Evolutionary conservation across 2,113 vertebrate genomes (phyloP), one percentile per base, ranked within the genome.

Genomic region (Rhinolophus ferrumequinum): DNA sequence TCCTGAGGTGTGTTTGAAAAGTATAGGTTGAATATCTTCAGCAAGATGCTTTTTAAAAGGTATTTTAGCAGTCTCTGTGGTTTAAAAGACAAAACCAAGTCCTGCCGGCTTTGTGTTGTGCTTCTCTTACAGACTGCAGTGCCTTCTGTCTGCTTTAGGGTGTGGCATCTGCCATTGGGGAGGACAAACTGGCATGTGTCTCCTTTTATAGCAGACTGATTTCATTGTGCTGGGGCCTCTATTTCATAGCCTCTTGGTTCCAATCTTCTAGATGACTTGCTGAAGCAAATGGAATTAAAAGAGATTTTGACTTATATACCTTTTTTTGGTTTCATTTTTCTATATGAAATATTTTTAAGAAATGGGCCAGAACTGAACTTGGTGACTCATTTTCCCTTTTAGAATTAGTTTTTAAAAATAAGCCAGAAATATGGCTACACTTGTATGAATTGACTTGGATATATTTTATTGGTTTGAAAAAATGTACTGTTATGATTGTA

Each of bases 101-200:
- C 97, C 86, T 97, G 94, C 80, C 24, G 98, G 98, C 98, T 98
- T 98, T 98, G 98, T 98, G 98, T 96, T 96, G 96, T 97, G 98
- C 92, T 98, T 97, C 95, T 92, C 97, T 93, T 97, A 84, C 98
- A 98, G 97, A 98, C 98, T 98, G 98, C 97, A 97, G 97, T 97
- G 98, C 98, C 98, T 98, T 98, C 98, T 98, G 98, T 98, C 98
- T 98, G 98, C 98, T 98, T 98, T 79, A 98, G 98, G 98, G 98
- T 98, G 98, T 99, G 98, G 98, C 98, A 98, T 97, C 98, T 98
- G 98, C 98, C 98, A 98, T 83, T 88, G 97, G 98, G 98, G 98
- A 98, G 97, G 97, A 98, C 98, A 98, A 98, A 95, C 98, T 98
- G 98, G 98, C 98, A 98, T 98, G 98, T 98, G 98, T 97, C 70